phyloP scores from a whole-genome alignment of 2,797 vertebrate genomes.

The Erpetoichthys calabaricus region DNA sequence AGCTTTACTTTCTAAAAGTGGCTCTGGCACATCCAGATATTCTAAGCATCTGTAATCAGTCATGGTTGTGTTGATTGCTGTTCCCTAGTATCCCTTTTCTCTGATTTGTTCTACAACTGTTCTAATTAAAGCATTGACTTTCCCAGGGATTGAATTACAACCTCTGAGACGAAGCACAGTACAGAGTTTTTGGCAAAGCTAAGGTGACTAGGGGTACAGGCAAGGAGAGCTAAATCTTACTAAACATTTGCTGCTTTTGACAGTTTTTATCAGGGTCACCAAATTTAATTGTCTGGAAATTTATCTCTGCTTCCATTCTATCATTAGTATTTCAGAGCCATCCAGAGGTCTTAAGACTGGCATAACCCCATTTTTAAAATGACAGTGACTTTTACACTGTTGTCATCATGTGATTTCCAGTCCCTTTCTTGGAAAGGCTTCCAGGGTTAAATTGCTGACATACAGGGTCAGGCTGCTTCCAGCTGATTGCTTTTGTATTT shows the following conservation, averaged over 20 bases:
- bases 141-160: conserved; percentile 19
- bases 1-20: conserved; percentile 19
- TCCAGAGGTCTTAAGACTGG: conserved; percentile 38
- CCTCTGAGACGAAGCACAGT: conserved; percentile 4
- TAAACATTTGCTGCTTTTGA: too few species aligned
- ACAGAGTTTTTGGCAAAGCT: conserved; percentile 4
- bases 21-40: conserved; percentile 33
- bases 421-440: conserved; percentile 4
- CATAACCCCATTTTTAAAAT: conserved; percentile 40
- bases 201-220: background rate
- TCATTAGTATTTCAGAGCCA: conserved; percentile 38
- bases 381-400: conserved; percentile 26
- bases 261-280: too few species aligned
- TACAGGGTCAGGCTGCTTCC: conserved; percentile 4
- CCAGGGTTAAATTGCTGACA: conserved; percentile 14
- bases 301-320: background rate
- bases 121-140: conserved; percentile 21
- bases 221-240: too few species aligned
- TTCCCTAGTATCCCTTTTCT: conserved; percentile 27
- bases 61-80: conserved; percentile 37
- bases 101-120: conserved; percentile 24
- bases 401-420: conserved; percentile 6
- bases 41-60: conserved; percentile 35
- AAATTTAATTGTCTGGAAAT: too few species aligned
- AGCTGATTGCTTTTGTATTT: conserved; percentile 6